These are phyloP conservation scores for Hirtodrosophila alboralis DNA, from an alignment of 2,888 invertebrate species.

Conservation along the genomic window DNA sequence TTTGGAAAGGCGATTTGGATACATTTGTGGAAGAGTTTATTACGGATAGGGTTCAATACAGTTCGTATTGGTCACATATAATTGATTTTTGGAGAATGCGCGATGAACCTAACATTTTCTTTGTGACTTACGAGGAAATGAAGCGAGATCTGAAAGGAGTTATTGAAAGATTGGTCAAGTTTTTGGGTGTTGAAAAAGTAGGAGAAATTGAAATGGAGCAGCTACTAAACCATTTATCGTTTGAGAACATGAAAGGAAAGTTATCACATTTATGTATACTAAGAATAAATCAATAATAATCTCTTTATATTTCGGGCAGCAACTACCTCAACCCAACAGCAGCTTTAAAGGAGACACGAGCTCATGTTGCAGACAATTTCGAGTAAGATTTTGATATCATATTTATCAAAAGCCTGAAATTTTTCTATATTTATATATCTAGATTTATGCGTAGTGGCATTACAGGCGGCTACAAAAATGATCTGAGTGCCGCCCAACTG, in stretches of 20 bases:
- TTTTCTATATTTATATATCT: neutral
- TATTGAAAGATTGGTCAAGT: constrained; percentile 36
- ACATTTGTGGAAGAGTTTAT: constrained; percentile 69
- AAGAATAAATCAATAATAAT: no score
- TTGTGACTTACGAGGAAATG: constrained; percentile 75
- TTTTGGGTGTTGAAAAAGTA: constrained; percentile 32
- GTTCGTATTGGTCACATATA: constrained; percentile 63
- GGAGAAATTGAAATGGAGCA: constrained; percentile 24
- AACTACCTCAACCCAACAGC: constrained; percentile 14
- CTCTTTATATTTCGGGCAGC: neutral
- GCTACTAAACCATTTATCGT: constrained; percentile 45
- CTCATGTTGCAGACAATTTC: constrained; percentile 2
- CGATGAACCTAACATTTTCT: constrained; percentile 61
- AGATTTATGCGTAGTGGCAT: constrained; percentile 62
- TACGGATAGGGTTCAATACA: constrained; percentile 17
- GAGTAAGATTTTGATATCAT: constrained; percentile 12
- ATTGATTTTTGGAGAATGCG: constrained; percentile 73
- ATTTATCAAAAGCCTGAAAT: neutral
- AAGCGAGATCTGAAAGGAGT: constrained; percentile 54
- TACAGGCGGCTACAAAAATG: constrained; percentile 53
- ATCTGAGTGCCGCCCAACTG: constrained; percentile 34
- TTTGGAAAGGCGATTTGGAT: constrained; percentile 86
- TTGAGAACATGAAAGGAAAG: constrained; percentile 58
- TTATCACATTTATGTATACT: neutral
- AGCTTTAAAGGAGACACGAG: fast-evolving